These are phyloP conservation scores for Coryphaenoides rupestris DNA, from an alignment of 2,113 vertebrate species.

Conservation along the genomic window DNA sequence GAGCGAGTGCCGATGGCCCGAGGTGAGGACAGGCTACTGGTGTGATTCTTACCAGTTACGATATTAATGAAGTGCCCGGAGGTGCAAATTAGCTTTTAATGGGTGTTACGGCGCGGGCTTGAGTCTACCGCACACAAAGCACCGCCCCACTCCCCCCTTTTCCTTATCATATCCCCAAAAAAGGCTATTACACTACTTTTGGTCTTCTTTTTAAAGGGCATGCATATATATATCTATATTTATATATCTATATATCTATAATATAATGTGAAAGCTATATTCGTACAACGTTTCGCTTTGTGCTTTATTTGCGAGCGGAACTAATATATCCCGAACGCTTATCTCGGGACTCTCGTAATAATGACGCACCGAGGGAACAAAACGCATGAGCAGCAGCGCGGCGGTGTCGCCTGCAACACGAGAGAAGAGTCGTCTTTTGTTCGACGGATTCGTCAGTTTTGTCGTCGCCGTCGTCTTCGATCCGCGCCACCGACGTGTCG, in stretches of 20 bases:
- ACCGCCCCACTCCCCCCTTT: constrained; percentile 50
- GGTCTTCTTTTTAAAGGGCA: constrained; percentile 63
- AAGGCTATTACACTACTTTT: constrained; percentile 78
- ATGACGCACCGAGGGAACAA: no score
- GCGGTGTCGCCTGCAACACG: no score
- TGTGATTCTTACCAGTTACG: constrained; percentile 77
- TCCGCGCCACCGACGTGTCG: neutral
- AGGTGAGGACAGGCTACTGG: constrained; percentile 81
- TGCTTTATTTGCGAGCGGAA: constrained; percentile 1
- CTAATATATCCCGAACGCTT: neutral
- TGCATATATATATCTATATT: constrained; percentile 81
- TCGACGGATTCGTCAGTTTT: no score
- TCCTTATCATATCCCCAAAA: constrained; percentile 56
- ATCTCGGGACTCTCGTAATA: no score
- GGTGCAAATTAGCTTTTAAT: constrained; percentile 98
- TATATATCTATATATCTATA: constrained; percentile 52
- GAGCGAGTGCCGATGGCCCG: constrained; percentile 76
- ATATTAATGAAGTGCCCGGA: constrained; percentile 97
- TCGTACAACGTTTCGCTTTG: constrained; percentile 31
- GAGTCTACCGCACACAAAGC: constrained; percentile 69
- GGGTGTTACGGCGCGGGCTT: constrained; percentile 88
- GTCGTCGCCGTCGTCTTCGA: no score
- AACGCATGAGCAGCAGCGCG: no score
- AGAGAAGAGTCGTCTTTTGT: no score
- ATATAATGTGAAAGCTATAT: no score